These are phyloP conservation scores for Penaeus vannamei DNA, from an alignment of 1,140 invertebrate genomes.

Conservation along the genomic window DNA sequence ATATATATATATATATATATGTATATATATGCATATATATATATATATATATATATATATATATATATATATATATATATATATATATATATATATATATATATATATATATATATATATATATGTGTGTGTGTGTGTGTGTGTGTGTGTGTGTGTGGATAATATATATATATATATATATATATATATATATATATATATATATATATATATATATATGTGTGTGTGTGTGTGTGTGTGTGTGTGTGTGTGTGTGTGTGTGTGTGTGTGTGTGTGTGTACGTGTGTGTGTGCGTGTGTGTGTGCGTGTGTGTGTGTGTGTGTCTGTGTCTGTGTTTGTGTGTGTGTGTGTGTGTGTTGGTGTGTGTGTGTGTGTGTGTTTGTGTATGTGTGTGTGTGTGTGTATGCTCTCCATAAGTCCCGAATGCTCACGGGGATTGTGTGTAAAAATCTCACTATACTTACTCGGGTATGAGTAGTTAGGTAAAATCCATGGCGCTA, in stretches of 20 bases:
- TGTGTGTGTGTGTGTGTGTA: constrained; percentile 11
- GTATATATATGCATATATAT: not conserved
- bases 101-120: constrained; percentile 16
- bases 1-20: no score
- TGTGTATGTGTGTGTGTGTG: not conserved
- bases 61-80: not conserved
- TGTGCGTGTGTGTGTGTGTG: constrained; percentile 11
- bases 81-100: not conserved
- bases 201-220: not conserved
- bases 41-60: no score
- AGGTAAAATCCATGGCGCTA: no score
- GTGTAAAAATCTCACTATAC: not conserved
- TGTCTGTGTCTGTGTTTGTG: no score
- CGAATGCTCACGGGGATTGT: no score
- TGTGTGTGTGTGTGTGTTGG: no score
- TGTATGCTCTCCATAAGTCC: not conserved
- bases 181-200: constrained; percentile 16
- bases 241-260: constrained; percentile 11
- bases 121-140: no score
- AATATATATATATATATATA: constrained; percentile 1
- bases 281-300: constrained; percentile 5
- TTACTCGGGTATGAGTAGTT: not conserved
- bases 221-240: constrained; percentile 6
- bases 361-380: no score
- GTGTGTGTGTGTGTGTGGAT: constrained; percentile 4